These are phyloP conservation scores for Myotis findleyi DNA, from an alignment of 2,797 vertebrate genomes.

Conservation along the genomic window DNA sequence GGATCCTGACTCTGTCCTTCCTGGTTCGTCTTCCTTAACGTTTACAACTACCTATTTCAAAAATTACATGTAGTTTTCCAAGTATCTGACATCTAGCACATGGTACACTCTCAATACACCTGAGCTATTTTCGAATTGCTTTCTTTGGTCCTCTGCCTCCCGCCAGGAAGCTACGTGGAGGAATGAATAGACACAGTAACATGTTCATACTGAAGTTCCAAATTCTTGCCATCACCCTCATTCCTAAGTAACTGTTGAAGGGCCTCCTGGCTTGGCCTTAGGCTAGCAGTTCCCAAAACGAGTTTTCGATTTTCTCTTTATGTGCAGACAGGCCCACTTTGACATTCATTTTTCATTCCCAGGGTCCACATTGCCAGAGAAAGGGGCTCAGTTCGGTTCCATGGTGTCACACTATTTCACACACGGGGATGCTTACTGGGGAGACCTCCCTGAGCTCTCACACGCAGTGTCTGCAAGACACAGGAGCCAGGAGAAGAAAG, in stretches of 20 bases:
- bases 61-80: not conserved
- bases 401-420: not conserved
- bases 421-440: not conserved
- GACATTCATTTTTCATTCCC: not conserved
- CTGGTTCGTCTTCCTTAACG: not conserved
- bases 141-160: not conserved
- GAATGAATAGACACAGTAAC: not conserved
- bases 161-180: not conserved
- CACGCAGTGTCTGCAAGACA: not conserved
- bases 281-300: not conserved
- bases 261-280: not conserved
- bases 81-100: not conserved
- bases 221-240: not conserved
- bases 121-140: conserved; percentile 4
- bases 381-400: not conserved
- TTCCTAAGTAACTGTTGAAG: not conserved
- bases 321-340: not conserved
- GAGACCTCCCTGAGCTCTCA: not conserved
- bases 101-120: not conserved
- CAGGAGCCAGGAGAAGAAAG: not conserved
- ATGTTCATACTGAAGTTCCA: not conserved
- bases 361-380: not conserved
- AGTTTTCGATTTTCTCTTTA: not conserved
- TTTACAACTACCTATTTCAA: not conserved
- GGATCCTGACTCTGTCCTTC: not conserved